These are phyloP conservation scores for Temnothorax unifasciatus DNA, from an alignment of 2,888 invertebrate genomes.

Conservation along the genomic window DNA sequence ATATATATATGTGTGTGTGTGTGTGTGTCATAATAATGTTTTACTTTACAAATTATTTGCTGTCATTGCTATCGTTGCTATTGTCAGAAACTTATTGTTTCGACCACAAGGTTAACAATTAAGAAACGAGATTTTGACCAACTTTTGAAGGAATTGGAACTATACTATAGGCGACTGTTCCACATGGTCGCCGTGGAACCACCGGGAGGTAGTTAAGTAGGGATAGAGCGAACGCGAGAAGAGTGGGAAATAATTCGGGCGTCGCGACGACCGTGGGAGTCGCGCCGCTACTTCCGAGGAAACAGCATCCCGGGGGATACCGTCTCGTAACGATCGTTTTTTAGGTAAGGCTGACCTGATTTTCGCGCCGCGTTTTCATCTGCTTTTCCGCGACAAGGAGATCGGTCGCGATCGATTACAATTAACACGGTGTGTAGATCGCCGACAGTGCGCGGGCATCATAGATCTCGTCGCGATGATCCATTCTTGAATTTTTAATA, in stretches of 20 bases:
- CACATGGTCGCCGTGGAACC: neutral
- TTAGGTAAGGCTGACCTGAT: constrained; percentile 76
- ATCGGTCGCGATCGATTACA: neutral
- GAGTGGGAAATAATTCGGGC: constrained; percentile 80
- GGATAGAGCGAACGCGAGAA: constrained; percentile 63
- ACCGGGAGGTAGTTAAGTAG: constrained; percentile 61
- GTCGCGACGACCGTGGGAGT: constrained; percentile 82
- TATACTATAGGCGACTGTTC: neutral
- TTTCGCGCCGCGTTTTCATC: constrained; percentile 39
- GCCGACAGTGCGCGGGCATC: neutral
- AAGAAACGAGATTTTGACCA: neutral
- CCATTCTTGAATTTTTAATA: neutral
- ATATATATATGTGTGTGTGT: no score
- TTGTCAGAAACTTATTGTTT: neutral
- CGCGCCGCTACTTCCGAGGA: constrained; percentile 84
- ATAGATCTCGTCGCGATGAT: neutral
- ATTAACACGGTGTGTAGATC: neutral
- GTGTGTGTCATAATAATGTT: neutral
- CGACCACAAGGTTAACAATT: neutral
- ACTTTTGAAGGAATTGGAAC: neutral
- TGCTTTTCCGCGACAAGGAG: neutral
- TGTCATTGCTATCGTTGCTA: neutral
- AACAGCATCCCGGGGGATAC: constrained; percentile 82
- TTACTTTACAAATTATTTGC: neutral
- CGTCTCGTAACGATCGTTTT: constrained; percentile 74